Conservation (phyloP, 1,140 invertebrate genomes). For the Galleria mellonella region DNA sequence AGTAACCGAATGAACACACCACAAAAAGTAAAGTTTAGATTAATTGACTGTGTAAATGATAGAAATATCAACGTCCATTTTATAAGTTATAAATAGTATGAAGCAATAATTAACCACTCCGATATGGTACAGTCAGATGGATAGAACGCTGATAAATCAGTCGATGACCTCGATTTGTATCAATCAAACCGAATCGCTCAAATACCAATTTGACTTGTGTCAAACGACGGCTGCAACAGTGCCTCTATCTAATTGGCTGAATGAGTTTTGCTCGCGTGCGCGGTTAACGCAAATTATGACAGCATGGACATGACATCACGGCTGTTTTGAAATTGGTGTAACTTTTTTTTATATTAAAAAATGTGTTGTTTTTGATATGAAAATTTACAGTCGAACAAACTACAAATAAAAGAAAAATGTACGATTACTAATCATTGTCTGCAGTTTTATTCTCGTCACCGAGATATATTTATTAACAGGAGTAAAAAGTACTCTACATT, state of each 20-base stretch:
- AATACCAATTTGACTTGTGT: slow-evolving; percentile 61
- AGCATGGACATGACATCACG: not conserved
- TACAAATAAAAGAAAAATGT: too few species aligned
- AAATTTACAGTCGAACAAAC: too few species aligned
- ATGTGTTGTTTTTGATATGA: too few species aligned
- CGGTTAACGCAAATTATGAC: slow-evolving; percentile 20
- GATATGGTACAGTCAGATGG: not conserved
- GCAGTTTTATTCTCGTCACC: too few species aligned
- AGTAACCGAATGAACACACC: too few species aligned
- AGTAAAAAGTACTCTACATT: too few species aligned
- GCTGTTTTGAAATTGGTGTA: not conserved
- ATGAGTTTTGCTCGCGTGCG: slow-evolving; percentile 52
- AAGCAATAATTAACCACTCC: not conserved
- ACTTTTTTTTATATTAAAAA: too few species aligned
- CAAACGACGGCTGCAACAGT: slow-evolving; percentile 67
- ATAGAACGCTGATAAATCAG: slow-evolving; percentile 50
- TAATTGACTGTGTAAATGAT: too few species aligned
- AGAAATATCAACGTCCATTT: too few species aligned
- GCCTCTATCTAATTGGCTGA: slow-evolving; percentile 59
- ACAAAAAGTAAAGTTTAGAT: too few species aligned
- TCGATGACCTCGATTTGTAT: slow-evolving; percentile 58
- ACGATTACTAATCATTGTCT: too few species aligned
- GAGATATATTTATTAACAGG: too few species aligned
- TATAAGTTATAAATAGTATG: not conserved
- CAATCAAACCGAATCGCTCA: slow-evolving; percentile 56